Evolutionary conservation across 2,113 vertebrate species (phyloP), one percentile per base, ranked within the genome.

Genomic region (rabbit (Oryctolagus cuniculus)): DNA sequence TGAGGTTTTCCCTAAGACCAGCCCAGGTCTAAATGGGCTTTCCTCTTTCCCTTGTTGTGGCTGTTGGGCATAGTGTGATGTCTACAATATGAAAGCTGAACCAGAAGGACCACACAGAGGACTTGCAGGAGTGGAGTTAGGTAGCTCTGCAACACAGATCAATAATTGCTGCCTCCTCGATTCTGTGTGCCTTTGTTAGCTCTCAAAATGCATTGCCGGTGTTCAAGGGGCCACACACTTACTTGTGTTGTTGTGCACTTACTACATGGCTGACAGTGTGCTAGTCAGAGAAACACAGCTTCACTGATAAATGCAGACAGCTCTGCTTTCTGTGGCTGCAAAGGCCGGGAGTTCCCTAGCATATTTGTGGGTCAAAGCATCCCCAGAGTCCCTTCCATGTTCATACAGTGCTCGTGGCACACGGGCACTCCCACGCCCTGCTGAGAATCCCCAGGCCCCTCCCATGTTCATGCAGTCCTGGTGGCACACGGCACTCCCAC

Each of bases 401-500:
- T 44, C 44, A 44, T 44, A 44, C 44, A 44, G 44, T 44, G 5
- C 44, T 44, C 5, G 44, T 44, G 44, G 44, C 44, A 44, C 44
- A 44, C 5, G 6, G 38, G 44, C 44, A 44, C 44, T 1, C 38
- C 4, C 44, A 44, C 5, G 44, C 44, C 44, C 44, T 44, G 6
- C 44, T 6, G 44, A 44, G 6, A 5, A 5, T 44, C 44, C 38
- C 44, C 44, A 44, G 44, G 44, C 44, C 44, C 6, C 44, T 44
- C 44, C 44, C 44, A 44, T 6, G 44, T 44, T 6, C 44, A 66
- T 25, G 12, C 0, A 3, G 3, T 6, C 38, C 24, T 36, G 6
- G 29, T 13, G 10, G 29, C 12, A 67, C 4, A 6, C 2, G 0
- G 25, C 0, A 2, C 29, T 6, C 11, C 2, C 22, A 8, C 0